These are phyloP conservation scores for Callorhinus ursinus DNA, from an alignment of 2,113 vertebrate genomes.

Conservation along the genomic window DNA sequence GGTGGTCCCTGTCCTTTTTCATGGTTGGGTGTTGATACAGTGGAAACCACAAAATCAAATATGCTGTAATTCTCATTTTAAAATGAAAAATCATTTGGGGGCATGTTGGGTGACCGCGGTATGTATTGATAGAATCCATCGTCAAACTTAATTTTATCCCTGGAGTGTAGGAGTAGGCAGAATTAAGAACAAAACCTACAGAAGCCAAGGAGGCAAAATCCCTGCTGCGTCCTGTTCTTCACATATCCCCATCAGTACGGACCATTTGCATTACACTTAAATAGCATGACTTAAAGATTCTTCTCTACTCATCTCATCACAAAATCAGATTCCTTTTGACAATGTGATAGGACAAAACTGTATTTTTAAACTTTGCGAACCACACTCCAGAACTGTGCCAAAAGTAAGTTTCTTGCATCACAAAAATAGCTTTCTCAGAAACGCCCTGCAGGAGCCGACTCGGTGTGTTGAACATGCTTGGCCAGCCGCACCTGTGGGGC, in stretches of 20 bases:
- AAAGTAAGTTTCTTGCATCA: conserved; percentile 39
- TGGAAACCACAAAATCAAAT: background rate
- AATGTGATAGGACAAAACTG: conserved; percentile 53
- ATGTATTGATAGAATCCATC: background rate
- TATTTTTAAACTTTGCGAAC: conserved; percentile 73
- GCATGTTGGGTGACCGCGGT: background rate
- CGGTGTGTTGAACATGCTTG: background rate
- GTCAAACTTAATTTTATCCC: background rate
- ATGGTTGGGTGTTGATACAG: background rate
- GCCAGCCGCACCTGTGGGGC: background rate
- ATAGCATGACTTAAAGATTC: conserved; percentile 49
- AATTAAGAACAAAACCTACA: background rate
- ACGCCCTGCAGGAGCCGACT: background rate
- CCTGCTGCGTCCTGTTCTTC: background rate
- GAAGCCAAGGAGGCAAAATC: background rate
- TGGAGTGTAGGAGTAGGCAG: background rate
- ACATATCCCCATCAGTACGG: background rate
- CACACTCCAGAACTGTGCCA: conserved; percentile 50
- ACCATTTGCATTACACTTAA: conserved; percentile 35
- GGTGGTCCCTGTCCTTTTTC: background rate
- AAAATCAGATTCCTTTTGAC: conserved; percentile 58
- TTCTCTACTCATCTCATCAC: conserved; percentile 30
- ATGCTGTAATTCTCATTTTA: background rate
- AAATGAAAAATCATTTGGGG: background rate
- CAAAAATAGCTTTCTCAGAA: background rate